Evolutionary conservation across 2,888 invertebrate species (phyloP).

Genomic region (Apoda limacodes): DNA sequence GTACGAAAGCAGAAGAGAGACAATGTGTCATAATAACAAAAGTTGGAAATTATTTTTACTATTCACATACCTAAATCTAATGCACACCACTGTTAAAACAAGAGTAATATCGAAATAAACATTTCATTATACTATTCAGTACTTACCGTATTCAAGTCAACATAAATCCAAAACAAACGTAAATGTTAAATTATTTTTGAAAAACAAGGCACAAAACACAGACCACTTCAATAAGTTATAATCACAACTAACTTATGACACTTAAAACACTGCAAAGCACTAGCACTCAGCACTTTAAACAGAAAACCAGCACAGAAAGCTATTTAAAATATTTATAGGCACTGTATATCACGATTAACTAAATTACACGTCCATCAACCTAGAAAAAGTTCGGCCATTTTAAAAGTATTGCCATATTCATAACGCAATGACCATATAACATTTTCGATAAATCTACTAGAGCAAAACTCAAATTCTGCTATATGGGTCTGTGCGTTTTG

Average conservation of each 20-base stretch:
- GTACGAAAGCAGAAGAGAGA: too few relatives aligned
- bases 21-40: constrained; percentile 47
- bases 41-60: constrained; percentile 42
- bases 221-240: constrained; percentile 30
- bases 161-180: constrained; percentile 62
- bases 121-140: constrained; percentile 13
- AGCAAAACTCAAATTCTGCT: too few relatives aligned
- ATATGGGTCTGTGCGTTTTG: too few relatives aligned
- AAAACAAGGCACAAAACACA: constrained; percentile 63
- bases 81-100: constrained; percentile 4
- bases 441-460: too few relatives aligned
- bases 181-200: constrained; percentile 41
- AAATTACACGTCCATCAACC: too few relatives aligned
- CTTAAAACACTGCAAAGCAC: too few relatives aligned
- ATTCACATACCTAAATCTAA: constrained; percentile 28
- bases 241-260: too few relatives aligned
- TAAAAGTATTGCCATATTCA: too few relatives aligned
- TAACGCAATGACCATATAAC: too few relatives aligned
- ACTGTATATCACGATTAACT: too few relatives aligned
- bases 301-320: constrained; percentile 32
- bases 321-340: constrained; percentile 45
- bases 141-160: constrained; percentile 58
- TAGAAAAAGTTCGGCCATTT: too few relatives aligned
- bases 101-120: constrained; percentile 17
- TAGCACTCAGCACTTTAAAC: constrained; percentile 35